A percentile compares a stretch with the other conserved stretches of the same genome.
phyloP scores from a whole-genome alignment of 1,140 invertebrate species.

The Caerostris extrusa region DNA sequence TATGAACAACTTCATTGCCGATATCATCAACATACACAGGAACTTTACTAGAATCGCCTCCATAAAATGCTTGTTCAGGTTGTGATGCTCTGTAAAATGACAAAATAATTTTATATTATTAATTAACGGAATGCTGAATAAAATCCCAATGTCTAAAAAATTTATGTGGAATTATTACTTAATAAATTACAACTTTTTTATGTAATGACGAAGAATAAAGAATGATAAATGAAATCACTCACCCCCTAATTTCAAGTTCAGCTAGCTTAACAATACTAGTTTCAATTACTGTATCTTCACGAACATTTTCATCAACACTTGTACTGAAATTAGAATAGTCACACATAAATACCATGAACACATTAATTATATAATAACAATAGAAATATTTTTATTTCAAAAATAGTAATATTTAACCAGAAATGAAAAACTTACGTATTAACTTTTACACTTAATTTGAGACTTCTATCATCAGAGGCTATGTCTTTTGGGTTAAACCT shows the following conservation, averaged over 20 bases:
- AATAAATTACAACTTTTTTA: neutral
- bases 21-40: constrained; percentile 92
- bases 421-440: constrained; percentile 89
- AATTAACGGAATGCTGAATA: neutral
- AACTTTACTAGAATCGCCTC: constrained; percentile 85
- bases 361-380: neutral
- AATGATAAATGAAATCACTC: constrained; percentile 79
- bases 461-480: constrained; percentile 86
- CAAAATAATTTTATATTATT: neutral
- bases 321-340: constrained; percentile 74
- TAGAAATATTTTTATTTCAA: neutral
- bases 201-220: too few relatives aligned
- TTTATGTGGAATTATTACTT: neutral
- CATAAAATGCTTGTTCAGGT: constrained; percentile 72
- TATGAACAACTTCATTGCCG: constrained; percentile 91
- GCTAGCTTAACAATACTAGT: constrained; percentile 90
- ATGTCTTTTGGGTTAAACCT: constrained; percentile 90
- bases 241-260: constrained; percentile 91
- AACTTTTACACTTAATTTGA: constrained; percentile 88
- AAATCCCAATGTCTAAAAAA: neutral
- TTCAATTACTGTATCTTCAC: constrained; percentile 84
- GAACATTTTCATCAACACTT: constrained; percentile 84
- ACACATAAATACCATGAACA: neutral
- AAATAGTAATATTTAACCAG: neutral
- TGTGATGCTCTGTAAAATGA: constrained; percentile 49